Percentiles rank a stretch among this genome's conserved stretches.
These are phyloP conservation scores for Erithacus rubecula DNA, from an alignment of 2,797 vertebrate genomes.

Conservation along the genomic window DNA sequence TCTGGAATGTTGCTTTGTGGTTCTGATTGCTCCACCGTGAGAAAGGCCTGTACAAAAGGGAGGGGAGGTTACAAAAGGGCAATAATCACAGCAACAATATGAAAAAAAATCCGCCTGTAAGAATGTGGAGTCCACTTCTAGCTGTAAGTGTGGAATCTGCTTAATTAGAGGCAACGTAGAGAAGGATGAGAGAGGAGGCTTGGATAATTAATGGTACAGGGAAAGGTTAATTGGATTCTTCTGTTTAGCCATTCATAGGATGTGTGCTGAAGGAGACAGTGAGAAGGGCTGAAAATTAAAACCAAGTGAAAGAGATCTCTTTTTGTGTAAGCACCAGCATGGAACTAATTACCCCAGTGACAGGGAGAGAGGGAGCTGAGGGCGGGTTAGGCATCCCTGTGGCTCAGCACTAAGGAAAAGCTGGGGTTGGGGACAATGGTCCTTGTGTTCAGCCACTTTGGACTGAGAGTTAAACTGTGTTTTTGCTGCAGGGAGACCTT, in stretches of 20 bases:
- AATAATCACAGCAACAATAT: not conserved
- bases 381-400: not conserved
- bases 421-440: not conserved
- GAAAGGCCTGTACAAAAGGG: not conserved
- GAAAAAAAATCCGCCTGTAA: not conserved
- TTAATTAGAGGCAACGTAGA: conserved; percentile 15
- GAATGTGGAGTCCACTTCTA: not conserved
- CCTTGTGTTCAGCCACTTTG: not conserved
- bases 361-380: not conserved
- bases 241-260: conserved; percentile 11
- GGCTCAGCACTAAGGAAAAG: not conserved
- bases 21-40: not conserved
- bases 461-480: not conserved
- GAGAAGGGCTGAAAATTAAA: conserved; percentile 27
- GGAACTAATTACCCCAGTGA: not conserved
- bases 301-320: not conserved
- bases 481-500: not conserved
- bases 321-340: not conserved
- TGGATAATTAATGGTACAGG: conserved; percentile 29
- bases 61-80: not conserved
- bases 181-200: not conserved
- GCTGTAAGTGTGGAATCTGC: conserved; percentile 9
- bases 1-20: not conserved
- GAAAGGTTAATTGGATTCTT: conserved; percentile 56
- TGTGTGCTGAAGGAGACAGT: not conserved